Conservation (phyloP, 2,113 vertebrate species). For the Microtus montanus region DNA sequence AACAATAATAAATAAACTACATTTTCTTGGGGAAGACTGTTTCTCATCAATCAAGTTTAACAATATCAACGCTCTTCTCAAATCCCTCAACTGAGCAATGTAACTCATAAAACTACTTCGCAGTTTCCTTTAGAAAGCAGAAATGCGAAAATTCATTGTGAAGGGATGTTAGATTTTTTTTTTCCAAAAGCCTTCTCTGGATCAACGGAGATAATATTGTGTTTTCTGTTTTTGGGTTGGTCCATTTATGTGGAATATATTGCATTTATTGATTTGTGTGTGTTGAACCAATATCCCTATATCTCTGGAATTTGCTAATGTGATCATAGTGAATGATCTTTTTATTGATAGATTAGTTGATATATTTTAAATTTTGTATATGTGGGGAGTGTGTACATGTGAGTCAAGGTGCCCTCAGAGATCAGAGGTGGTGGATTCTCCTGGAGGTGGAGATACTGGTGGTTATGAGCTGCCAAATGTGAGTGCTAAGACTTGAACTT, state of each 20-base stretch:
- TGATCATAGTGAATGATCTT: neutral
- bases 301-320: neutral
- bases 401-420: neutral
- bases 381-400: neutral
- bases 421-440: neutral
- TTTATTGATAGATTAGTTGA: neutral
- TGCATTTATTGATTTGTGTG: neutral
- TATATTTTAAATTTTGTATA: neutral
- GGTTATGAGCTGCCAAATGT: neutral
- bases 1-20: neutral
- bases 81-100: neutral
- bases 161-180: neutral
- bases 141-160: neutral
- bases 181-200: neutral
- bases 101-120: neutral
- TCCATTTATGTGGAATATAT: neutral
- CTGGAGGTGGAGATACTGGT: neutral
- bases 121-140: neutral
- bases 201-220: neutral
- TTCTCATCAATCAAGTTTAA: neutral
- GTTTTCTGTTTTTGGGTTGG: neutral
- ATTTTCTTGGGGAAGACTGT: neutral
- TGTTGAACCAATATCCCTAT: neutral
- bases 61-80: neutral
- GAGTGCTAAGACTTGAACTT: neutral